Percentiles rank a stretch among this genome's conserved stretches.
These are phyloP conservation scores for Festucalex cinctus DNA, from an alignment of 2,113 vertebrate genomes.

Conservation along the genomic window DNA sequence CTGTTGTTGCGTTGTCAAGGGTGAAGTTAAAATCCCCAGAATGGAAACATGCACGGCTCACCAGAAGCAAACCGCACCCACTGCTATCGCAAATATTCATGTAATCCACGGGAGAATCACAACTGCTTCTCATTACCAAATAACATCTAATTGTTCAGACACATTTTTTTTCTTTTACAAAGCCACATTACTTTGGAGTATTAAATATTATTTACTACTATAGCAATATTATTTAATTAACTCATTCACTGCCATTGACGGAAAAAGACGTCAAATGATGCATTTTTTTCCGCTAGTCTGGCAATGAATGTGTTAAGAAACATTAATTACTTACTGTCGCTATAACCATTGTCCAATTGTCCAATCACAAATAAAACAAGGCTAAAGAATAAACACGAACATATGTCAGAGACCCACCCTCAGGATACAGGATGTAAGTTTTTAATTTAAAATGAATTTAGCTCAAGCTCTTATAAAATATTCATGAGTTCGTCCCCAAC, in stretches of 20 bases:
- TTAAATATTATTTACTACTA: constrained; percentile 5
- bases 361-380: constrained; percentile 22
- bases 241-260: too few species aligned
- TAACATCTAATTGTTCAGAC: background rate
- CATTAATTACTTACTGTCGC: constrained; percentile 35
- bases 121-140: background rate
- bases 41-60: background rate
- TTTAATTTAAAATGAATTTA: constrained; percentile 65
- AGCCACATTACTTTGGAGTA: background rate
- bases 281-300: too few species aligned
- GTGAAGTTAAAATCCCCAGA: background rate
- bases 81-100: too few species aligned
- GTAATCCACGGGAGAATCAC: background rate
- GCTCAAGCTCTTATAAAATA: constrained; percentile 60
- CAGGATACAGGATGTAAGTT: constrained; percentile 49
- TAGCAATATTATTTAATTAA: background rate
- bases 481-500: constrained; percentile 51
- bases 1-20: too few species aligned
- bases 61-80: background rate
- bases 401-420: constrained; percentile 57
- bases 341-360: constrained; percentile 50
- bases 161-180: background rate
- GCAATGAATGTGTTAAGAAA: constrained; percentile 28
- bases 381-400: constrained; percentile 61
- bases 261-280: too few species aligned